Conservation (phyloP, 1,140 invertebrate species). For the Procambarus virginalis region DNA sequence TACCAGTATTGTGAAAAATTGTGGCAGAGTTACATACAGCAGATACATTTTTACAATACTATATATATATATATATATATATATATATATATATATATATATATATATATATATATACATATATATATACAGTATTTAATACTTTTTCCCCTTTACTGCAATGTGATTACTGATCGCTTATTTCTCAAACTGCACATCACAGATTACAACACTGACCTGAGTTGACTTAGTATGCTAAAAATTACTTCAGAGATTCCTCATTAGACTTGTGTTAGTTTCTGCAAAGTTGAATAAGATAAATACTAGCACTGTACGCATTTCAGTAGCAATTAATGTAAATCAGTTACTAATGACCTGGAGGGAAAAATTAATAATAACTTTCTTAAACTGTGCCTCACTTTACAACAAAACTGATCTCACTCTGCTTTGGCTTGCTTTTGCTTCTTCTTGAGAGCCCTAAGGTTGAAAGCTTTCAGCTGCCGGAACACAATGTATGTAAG, state of each 20-base stretch:
- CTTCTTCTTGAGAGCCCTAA: constrained; percentile 47
- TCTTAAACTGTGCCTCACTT: no score
- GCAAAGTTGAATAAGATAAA: not conserved
- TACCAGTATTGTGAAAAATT: no score
- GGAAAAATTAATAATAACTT: not conserved
- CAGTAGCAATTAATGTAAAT: not conserved
- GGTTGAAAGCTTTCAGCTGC: constrained; percentile 37
- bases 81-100: no score
- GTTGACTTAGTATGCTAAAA: not conserved
- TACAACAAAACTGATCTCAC: not conserved
- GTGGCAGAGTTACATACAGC: no score
- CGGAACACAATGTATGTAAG: constrained; percentile 35
- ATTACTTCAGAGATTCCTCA: not conserved
- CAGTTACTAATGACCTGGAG: not conserved
- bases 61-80: no score
- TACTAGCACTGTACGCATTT: not conserved
- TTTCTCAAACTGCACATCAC: no score
- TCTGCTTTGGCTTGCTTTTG: not conserved
- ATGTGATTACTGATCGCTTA: no score
- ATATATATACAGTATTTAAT: no score
- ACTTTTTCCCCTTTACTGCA: no score
- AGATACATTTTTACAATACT: no score
- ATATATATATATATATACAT: no score
- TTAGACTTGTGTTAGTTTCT: not conserved
- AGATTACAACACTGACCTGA: no score